A percentile compares a stretch with the other conserved stretches of the same genome.
These are phyloP conservation scores for Orycteropus afer DNA, from an alignment of 2,113 vertebrate genomes.

Conservation along the genomic window DNA sequence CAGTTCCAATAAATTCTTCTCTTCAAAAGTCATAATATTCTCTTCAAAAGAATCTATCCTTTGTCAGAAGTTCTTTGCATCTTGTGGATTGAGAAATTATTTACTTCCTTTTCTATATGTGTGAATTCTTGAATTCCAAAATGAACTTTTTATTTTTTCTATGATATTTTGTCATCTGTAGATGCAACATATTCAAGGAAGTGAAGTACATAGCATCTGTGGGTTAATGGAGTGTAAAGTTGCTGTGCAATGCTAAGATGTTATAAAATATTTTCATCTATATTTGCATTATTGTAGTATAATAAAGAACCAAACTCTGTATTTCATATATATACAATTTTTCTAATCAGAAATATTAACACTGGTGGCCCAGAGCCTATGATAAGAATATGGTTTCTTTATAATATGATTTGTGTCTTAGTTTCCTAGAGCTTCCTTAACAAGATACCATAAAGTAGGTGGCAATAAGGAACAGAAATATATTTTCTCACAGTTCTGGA, in stretches of 20 bases:
- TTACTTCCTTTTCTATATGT: neutral
- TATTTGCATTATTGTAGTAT: neutral
- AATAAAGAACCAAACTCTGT: neutral
- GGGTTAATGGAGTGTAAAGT: neutral
- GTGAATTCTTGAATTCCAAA: neutral
- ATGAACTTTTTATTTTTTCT: neutral
- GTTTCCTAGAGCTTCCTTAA: neutral
- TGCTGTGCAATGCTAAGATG: neutral
- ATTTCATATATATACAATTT: neutral
- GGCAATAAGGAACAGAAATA: neutral
- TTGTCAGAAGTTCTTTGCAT: neutral
- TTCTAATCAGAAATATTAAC: neutral
- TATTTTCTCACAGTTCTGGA: neutral
- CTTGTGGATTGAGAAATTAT: neutral
- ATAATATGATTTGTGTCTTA: neutral
- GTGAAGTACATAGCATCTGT: rapidly evolving
- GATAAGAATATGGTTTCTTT: neutral
- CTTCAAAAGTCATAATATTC: neutral
- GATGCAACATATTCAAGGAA: neutral
- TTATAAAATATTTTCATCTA: neutral
- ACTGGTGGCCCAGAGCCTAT: neutral
- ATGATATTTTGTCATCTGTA: neutral
- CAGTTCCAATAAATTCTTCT: neutral
- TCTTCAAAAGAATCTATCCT: neutral
- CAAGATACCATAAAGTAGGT: neutral